These are phyloP conservation scores for Ormyrus thymus DNA, from an alignment of 2,888 invertebrate genomes.

Conservation along the genomic window DNA sequence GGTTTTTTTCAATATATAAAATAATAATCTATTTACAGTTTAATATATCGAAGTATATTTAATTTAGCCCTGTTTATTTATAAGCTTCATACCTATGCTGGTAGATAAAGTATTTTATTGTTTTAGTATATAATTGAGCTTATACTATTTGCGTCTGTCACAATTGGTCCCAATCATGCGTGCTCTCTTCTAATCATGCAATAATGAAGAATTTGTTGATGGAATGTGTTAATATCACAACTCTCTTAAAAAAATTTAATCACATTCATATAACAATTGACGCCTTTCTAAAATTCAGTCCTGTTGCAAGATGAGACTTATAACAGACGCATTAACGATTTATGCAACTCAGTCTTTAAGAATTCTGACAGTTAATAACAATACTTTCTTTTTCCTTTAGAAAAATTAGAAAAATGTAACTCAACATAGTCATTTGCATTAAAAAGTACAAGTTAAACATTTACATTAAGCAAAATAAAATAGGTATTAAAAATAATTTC, in stretches of 20 bases:
- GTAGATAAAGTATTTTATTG: slow-evolving; percentile 28
- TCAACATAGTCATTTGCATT: slow-evolving; percentile 17
- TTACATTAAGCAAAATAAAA: slow-evolving; percentile 21
- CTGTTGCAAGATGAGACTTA: slow-evolving; percentile 36
- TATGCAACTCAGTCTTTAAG: slow-evolving; percentile 53
- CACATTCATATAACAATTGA: slow-evolving; percentile 30
- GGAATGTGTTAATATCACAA: slow-evolving; percentile 44
- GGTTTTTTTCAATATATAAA: neutral
- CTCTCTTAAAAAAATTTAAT: slow-evolving; percentile 17
- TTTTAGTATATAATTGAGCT: slow-evolving; percentile 33
- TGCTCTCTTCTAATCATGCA: slow-evolving; percentile 22
- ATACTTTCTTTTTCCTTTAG: slow-evolving; percentile 42
- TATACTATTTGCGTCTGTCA: slow-evolving; percentile 45
- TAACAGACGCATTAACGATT: slow-evolving; percentile 44
- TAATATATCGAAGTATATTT: slow-evolving; percentile 20
- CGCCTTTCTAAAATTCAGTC: slow-evolving; percentile 10
- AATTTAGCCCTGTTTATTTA: slow-evolving; percentile 1
- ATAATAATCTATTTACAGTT: slow-evolving; percentile 30
- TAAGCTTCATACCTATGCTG: slow-evolving; percentile 23
- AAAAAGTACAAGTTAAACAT: slow-evolving; percentile 15
- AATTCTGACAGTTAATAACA: slow-evolving; percentile 47
- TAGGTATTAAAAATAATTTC: neutral
- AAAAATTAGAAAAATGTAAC: slow-evolving; percentile 12
- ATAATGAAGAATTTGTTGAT: slow-evolving; percentile 29
- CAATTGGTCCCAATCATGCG: slow-evolving; percentile 37